Base-by-base conservation (phyloP, 1,140 invertebrate genomes). In the Macrobrachium nipponense region DNA sequence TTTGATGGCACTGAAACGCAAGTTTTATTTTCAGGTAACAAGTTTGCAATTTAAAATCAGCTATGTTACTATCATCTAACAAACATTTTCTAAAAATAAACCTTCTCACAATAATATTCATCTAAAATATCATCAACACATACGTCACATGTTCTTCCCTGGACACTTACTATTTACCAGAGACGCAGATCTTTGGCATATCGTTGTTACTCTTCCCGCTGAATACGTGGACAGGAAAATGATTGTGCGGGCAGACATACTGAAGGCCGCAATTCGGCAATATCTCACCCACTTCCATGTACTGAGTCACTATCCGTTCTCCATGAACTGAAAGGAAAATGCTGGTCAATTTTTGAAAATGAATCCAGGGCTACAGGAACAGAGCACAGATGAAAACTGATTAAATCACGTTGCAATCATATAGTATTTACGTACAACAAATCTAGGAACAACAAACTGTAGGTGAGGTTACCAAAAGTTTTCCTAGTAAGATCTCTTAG, bases 171-270 rank as follows among this genome's bases (percentile, higher is more conserved):
- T 87, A 87, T 70, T 82, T 81, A 1, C 85, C 85, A 6, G 85
- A 81, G 18, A 87, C 79, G 73, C 85, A 87, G 12, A 87, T 77
- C 20, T 81, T 81, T 12, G 85, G 85, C 60, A 60, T 80, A 51
- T 87, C 85, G 58, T 77, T 72, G 27, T 87, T 87, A 15, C 23
- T 77, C 44, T 87, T 87, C 12, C 85, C 85, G 36, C 70, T 77
- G 72, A 70, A 87, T 17, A 87, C 60, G 64, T 87, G 85, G 11
- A 87, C 85, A 0, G 85, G 85, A 44, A 87, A 87, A 62, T 87
- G 85, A 64, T 87, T 60, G 20, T 76, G 70, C 0, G 85, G 79
- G 62, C 85, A 87, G 11, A 87, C 85, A 18, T 68, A 60, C 20
- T 77, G 60, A 36, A 87, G 79, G 44, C 85, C 85, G 68, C 85